These are phyloP conservation scores for Conus canariensis DNA, from an alignment of 2,888 invertebrate genomes.

Conservation along the genomic window DNA sequence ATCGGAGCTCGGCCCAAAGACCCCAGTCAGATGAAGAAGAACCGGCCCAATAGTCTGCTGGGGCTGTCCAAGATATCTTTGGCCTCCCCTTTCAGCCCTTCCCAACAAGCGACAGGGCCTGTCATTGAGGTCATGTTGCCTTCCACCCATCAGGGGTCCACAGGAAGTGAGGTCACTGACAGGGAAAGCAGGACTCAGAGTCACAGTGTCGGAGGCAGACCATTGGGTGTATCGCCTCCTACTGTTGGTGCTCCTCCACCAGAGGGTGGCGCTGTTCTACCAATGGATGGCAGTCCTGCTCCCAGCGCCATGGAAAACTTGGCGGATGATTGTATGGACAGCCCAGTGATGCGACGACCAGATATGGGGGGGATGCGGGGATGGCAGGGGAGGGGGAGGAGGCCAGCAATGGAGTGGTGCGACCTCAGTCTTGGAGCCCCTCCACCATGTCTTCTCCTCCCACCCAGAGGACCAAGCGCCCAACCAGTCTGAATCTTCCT, in stretches of 20 bases:
- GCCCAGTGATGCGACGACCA: conserved; percentile 52
- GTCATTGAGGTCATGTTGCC: conserved; percentile 26
- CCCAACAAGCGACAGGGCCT: conserved; percentile 23
- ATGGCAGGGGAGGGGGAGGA: conserved; percentile 38
- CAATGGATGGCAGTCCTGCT: background rate
- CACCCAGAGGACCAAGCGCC: conserved; percentile 68
- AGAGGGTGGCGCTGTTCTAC: conserved; percentile 10
- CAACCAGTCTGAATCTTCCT: conserved; percentile 77
- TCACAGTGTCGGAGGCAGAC: background rate
- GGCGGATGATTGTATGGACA: conserved; percentile 36
- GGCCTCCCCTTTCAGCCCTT: conserved; percentile 47
- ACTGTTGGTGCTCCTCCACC: conserved; percentile 21
- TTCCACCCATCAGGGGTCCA: background rate
- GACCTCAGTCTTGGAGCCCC: conserved; percentile 67
- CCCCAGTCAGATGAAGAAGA: conserved; percentile 56
- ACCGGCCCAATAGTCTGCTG: conserved; percentile 67
- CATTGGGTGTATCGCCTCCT: conserved; percentile 2
- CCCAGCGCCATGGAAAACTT: conserved; percentile 25
- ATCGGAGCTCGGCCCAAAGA: conserved; percentile 70
- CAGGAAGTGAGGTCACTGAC: background rate
- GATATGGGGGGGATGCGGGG: conserved; percentile 41
- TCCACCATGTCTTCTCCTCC: conserved; percentile 51
- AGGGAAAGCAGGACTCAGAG: conserved; percentile 5
- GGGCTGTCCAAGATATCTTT: conserved; percentile 68
- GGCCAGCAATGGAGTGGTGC: conserved; percentile 27